Conservation (phyloP, 37 sponge, comb jelly and placozoan species). For the Beroe forskalii region DNA sequence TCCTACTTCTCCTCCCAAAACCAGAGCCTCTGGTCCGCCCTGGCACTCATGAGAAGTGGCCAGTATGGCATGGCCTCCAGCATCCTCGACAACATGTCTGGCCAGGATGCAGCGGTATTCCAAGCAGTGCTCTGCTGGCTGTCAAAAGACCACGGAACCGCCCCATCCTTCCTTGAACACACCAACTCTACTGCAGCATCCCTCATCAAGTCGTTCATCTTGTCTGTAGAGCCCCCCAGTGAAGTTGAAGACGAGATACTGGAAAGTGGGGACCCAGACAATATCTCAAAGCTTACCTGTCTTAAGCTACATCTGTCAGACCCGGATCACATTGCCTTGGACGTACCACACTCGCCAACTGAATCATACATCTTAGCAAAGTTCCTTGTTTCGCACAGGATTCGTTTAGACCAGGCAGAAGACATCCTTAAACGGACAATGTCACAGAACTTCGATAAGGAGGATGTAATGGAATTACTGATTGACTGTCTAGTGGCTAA, state of each 20-base stretch:
- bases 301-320: not conserved
- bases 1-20: not conserved
- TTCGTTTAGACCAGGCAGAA: not conserved
- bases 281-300: not conserved
- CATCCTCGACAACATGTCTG: conserved; percentile 52
- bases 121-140: conserved; percentile 47
- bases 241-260: not conserved
- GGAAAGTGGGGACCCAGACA: not conserved
- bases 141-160: not conserved
- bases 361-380: not conserved
- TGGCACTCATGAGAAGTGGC: conserved; percentile 32
- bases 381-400: not conserved
- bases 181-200: not conserved
- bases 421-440: not conserved
- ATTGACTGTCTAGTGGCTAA: not conserved
- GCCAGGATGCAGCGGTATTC: conserved; percentile 9
- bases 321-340: not conserved
- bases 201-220: not conserved
- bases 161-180: not conserved
- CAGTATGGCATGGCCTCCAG: conserved; percentile 30
- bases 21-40: conserved; percentile 12
- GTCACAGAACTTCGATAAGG: not conserved
- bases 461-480: not conserved
- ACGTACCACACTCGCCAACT: not conserved
- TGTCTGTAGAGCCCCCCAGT: not conserved